Conservation (phyloP, 1,140 invertebrate genomes). For the Coenobita brevimanus region DNA sequence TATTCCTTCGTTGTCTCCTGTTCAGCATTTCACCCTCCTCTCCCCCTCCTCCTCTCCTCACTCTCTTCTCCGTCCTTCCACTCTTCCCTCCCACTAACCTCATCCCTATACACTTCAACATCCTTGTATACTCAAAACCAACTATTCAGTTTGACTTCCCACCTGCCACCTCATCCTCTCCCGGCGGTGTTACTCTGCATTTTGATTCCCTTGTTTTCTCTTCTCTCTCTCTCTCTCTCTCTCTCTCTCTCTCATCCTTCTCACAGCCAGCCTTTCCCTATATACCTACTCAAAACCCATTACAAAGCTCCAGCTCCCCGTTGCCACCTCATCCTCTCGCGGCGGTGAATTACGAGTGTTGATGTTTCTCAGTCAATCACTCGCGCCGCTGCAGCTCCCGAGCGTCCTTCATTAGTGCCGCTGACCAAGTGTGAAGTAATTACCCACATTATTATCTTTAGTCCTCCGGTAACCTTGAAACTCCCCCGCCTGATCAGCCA, state of each 20-base stretch:
- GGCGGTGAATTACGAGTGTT: not conserved
- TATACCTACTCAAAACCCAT: not conserved
- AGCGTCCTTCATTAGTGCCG: slow-evolving; percentile 30
- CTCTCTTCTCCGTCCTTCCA: too few species aligned
- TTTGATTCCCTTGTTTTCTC: not conserved
- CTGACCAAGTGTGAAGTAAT: slow-evolving; percentile 50
- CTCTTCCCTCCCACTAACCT: not conserved
- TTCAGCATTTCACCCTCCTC: too few species aligned
- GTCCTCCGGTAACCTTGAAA: not conserved
- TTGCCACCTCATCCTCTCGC: too few species aligned
- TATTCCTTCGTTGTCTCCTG: too few species aligned
- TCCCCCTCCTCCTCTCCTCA: too few species aligned
- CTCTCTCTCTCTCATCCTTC: not conserved
- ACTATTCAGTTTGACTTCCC: too few species aligned
- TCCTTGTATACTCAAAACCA: too few species aligned
- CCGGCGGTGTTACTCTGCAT: not conserved
- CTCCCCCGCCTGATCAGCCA: not conserved
- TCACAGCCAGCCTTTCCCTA: not conserved
- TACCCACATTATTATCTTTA: slow-evolving; percentile 20
- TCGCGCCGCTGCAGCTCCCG: too few species aligned
- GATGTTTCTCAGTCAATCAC: not conserved
- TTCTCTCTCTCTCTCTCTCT: slow-evolving; percentile 16
- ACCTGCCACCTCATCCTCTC: not conserved
- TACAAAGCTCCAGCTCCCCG: too few species aligned
- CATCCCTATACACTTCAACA: too few species aligned